phyloP scores from a whole-genome alignment of 2,888 invertebrate genomes.

The Drosophila mulleri region DNA sequence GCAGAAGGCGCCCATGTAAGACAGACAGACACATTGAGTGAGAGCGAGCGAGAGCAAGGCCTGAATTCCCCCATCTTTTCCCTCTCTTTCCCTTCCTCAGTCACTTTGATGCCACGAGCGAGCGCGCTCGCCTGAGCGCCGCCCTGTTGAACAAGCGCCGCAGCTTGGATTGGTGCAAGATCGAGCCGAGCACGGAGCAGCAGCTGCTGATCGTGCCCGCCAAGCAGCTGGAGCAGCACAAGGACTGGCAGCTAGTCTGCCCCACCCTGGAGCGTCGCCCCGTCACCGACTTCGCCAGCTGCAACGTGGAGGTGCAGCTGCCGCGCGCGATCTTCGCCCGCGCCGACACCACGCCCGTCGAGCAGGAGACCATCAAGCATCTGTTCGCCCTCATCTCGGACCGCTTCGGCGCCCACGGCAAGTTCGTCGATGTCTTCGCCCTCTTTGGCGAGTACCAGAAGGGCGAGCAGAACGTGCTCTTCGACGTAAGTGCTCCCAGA shows the following conservation, averaged over 20 bases:
- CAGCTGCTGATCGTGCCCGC: constrained; percentile 80
- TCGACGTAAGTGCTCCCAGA: constrained; percentile 74
- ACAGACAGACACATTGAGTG: neutral
- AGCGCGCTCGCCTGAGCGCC: constrained; percentile 81
- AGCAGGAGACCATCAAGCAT: constrained; percentile 83
- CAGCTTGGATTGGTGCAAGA: constrained; percentile 75
- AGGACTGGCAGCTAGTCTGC: constrained; percentile 83
- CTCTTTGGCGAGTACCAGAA: constrained; percentile 82
- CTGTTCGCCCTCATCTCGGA: constrained; percentile 81
- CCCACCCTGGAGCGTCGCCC: constrained; percentile 80
- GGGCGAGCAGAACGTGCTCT: constrained; percentile 80
- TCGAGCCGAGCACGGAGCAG: constrained; percentile 66
- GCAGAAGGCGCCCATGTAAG: constrained; percentile 81
- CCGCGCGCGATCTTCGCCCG: constrained; percentile 82
- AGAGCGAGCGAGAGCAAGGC: too few relatives aligned
- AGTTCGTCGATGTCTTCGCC: constrained; percentile 83
- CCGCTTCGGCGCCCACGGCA: constrained; percentile 81
- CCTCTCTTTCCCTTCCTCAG: constrained; percentile 51
- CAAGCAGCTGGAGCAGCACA: constrained; percentile 76
- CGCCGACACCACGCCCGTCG: constrained; percentile 72
- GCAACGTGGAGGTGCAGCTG: constrained; percentile 83
- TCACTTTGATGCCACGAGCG: constrained; percentile 74
- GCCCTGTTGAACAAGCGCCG: constrained; percentile 82
- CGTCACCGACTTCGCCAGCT: constrained; percentile 78
- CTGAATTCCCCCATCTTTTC: neutral